These are phyloP conservation scores for Drosophila navojoa DNA, from an alignment of 1,140 invertebrate genomes.

Conservation along the genomic window DNA sequence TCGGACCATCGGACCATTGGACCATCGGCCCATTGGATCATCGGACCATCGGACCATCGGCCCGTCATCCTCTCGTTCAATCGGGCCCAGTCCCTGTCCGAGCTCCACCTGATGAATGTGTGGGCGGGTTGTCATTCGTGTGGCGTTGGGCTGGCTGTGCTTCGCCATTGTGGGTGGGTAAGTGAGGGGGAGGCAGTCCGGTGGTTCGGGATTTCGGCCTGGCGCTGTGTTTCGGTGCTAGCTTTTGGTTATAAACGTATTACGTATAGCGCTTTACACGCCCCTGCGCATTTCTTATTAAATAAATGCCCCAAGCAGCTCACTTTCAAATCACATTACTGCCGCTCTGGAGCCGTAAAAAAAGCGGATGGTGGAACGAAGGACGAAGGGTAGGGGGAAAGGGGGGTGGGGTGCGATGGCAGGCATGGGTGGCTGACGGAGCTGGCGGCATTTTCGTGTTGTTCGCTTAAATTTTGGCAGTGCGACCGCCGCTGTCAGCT, in stretches of 20 bases:
- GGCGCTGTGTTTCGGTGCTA: constrained; percentile 15
- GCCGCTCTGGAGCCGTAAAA: constrained; percentile 10
- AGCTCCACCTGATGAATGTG: constrained; percentile 8
- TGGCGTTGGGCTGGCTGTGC: neutral
- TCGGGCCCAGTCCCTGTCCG: neutral
- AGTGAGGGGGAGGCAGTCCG: neutral
- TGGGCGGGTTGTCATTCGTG: neutral
- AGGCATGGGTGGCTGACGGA: neutral
- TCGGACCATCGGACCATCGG: too few species aligned
- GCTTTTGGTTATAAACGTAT: constrained; percentile 51
- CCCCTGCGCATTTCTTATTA: constrained; percentile 59
- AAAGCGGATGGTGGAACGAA: neutral
- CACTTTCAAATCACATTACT: constrained; percentile 71
- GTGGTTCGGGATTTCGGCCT: constrained; percentile 5
- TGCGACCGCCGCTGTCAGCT: constrained; percentile 52
- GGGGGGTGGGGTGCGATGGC: neutral
- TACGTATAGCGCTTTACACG: constrained; percentile 57
- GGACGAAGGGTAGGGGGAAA: neutral
- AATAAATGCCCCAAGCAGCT: constrained; percentile 77
- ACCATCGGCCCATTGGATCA: constrained; percentile 14
- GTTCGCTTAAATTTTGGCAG: constrained; percentile 31
- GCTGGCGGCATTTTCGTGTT: neutral
- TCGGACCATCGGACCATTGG: neutral
- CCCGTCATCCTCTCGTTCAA: neutral
- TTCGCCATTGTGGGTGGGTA: too few species aligned